phyloP scores from a whole-genome alignment of 2,113 vertebrate species.

The Ahaetulla prasina region DNA sequence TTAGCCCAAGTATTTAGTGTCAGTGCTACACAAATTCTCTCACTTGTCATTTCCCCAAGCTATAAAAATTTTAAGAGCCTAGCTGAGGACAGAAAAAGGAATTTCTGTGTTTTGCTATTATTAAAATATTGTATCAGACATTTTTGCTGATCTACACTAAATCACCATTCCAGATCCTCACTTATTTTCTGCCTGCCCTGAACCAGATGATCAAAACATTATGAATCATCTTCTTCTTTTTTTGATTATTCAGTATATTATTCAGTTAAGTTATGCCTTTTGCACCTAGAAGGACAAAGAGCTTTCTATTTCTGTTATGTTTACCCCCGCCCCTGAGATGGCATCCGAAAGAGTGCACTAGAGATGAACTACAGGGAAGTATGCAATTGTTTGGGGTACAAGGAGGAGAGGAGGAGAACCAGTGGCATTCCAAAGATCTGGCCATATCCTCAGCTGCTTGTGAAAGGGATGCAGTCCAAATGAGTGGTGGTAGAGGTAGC shows the following conservation, averaged over 20 bases:
- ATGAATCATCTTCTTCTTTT: background rate
- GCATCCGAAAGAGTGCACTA: background rate
- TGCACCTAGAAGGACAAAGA: background rate
- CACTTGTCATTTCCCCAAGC: background rate
- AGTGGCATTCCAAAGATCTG: background rate
- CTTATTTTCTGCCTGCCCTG: background rate
- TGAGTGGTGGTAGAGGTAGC: background rate
- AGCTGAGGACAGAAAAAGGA: background rate
- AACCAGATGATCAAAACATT: background rate
- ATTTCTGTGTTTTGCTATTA: background rate
- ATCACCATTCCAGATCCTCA: background rate
- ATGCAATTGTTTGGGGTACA: background rate
- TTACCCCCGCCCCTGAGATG: accelerated
- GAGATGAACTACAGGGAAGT: background rate
- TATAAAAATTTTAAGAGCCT: background rate
- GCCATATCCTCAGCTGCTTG: background rate
- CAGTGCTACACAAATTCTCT: background rate
- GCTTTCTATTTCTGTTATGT: background rate
- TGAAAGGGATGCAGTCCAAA: background rate
- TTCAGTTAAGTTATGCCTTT: background rate
- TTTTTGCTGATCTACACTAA: background rate
- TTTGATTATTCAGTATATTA: background rate
- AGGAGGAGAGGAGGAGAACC: background rate
- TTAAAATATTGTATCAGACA: background rate
- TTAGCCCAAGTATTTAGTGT: background rate